A percentile compares a stretch with the other conserved stretches of the same genome.
Evolutionary conservation across 2,113 vertebrate genomes (phyloP).

Genomic region (Geothlypis trichas): DNA sequence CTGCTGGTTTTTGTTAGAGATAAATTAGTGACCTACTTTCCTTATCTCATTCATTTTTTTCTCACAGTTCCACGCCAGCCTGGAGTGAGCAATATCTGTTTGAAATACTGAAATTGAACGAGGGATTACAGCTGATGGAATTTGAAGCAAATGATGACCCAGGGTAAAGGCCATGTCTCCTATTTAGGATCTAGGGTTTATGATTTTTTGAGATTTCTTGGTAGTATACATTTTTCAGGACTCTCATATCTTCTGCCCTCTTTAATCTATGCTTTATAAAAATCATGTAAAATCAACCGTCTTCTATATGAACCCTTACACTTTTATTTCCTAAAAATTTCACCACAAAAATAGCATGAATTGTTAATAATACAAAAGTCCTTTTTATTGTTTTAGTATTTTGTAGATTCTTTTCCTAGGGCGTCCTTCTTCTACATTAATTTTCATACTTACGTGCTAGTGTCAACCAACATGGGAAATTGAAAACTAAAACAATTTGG

Average conservation of each 20-base stretch:
- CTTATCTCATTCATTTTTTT: not conserved
- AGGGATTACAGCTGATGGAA: constrained; percentile 87
- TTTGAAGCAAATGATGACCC: constrained; percentile 89
- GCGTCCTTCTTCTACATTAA: not conserved
- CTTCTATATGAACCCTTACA: not conserved
- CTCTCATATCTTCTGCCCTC: not conserved
- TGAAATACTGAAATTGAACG: constrained; percentile 89
- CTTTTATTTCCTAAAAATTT: not conserved
- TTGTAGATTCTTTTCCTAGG: not conserved
- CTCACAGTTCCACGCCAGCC: constrained; percentile 88
- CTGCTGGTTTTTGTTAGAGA: not conserved
- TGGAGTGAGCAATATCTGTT: constrained; percentile 84
- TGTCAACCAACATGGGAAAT: not conserved
- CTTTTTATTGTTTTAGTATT: not conserved
- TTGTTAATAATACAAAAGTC: not conserved
- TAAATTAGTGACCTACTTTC: constrained; percentile 2
- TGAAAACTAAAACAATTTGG: not conserved
- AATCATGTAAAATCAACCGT: not conserved
- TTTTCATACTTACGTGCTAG: not conserved
- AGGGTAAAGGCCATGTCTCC: constrained; percentile 75
- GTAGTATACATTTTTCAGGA: not conserved
- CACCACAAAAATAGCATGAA: not conserved
- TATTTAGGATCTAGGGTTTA: not conserved
- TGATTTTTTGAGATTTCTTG: not conserved
- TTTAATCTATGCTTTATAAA: not conserved